These are phyloP conservation scores for Upupa epops DNA, from an alignment of 2,113 vertebrate genomes.

Conservation along the genomic window DNA sequence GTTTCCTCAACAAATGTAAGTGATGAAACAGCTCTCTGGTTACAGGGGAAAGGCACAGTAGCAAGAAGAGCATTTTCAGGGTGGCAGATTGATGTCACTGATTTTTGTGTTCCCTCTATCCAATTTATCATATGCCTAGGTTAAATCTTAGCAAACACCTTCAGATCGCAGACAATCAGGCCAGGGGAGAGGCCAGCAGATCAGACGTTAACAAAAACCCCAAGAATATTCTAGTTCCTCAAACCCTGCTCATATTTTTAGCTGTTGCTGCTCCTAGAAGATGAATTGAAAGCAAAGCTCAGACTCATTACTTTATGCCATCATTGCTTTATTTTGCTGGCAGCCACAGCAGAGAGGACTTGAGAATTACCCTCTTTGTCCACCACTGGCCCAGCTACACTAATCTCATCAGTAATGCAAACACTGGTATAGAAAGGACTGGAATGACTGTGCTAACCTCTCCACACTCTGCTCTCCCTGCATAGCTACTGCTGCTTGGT, in stretches of 20 bases:
- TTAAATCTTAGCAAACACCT: neutral
- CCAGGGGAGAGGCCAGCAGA: neutral
- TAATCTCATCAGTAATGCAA: constrained; percentile 39
- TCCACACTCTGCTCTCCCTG: neutral
- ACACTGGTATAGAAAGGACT: neutral
- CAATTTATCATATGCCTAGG: neutral
- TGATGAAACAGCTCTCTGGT: neutral
- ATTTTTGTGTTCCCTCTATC: neutral
- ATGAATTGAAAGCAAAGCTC: neutral
- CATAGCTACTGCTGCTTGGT: neutral
- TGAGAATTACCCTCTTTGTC: neutral
- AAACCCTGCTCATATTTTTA: neutral
- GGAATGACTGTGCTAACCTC: neutral
- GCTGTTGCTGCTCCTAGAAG: neutral
- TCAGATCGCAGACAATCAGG: neutral
- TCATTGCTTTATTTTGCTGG: neutral
- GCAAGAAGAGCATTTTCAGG: neutral
- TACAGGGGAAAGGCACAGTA: neutral
- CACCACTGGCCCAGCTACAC: constrained; percentile 1
- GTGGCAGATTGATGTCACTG: neutral
- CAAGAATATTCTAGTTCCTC: neutral
- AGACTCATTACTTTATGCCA: neutral
- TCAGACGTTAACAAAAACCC: neutral
- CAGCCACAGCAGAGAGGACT: neutral
- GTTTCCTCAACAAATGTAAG: neutral